Base-by-base conservation (phyloP, 2,113 vertebrate genomes). In the Saccopteryx bilineata region DNA sequence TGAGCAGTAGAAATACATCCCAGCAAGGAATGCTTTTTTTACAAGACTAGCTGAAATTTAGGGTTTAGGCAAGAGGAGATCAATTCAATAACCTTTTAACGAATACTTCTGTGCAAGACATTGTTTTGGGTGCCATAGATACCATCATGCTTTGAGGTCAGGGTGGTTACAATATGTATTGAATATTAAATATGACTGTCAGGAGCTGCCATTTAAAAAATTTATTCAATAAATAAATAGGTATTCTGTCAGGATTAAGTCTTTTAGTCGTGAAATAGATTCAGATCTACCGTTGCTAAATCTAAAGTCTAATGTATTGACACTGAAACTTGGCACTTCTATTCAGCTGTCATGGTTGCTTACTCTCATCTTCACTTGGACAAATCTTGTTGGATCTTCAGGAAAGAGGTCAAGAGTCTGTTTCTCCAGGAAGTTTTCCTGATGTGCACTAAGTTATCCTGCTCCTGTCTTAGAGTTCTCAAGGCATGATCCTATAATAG, bases 11-110 rank as follows among this genome's bases (percentile, higher is more conserved):
- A 93, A 90, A 86, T 48, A 58, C 11, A 52, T 85, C 87, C 90
- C 63, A 82, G 19, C 50, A 97, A 87, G 50, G 92, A 92, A 80
- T 54, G 39, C 8, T 92, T 88, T 94, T 88, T 79, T 46, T 9
- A 24, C 17, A 50, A 66, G 50, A 56, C 66, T 52, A 84, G 39
- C 46, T 84, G 13, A 90, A 91, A 96, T 78, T 93, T 82, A 58
- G 39, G 33, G 78, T 85, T 68, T 87, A 31, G 31, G 23, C 50
- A 28, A 54, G 19, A 1, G 24, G 2, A 39, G 58, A 91, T 93
- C 10, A 61, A 81, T 39, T 90, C 84, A 74, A 17, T 60, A 89
- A 81, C 39, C 15, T 65, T 69, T 92, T 88, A 75, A 84, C 79
- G 17, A 92, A 96, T 24, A 78, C 15, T 85, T 90, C 54, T 48